Base-by-base conservation (phyloP, 2,888 invertebrate species). In the Cyclophora punctaria region DNA sequence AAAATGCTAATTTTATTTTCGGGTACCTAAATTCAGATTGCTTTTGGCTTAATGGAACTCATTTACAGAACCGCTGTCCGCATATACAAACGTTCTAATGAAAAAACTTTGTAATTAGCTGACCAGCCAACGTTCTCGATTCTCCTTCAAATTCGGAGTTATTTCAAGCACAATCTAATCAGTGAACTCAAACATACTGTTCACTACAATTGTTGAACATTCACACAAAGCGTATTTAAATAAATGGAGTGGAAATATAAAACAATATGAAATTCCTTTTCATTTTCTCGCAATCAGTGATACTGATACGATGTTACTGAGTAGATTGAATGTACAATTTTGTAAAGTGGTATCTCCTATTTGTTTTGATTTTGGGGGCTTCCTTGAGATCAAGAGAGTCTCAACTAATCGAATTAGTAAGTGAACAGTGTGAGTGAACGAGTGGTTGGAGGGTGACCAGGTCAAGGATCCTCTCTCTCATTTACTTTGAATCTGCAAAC, bases 81-180 rank as follows among this genome's bases (percentile, higher is more conserved):
- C 62, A 56, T 62, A 63, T 57, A 65, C 63, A 65, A 56, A 55
- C 56, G 57, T 60, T 56, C 65, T 73, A 69, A 73, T 72, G 67
- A 72, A 71, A 71, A 73, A 73, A 72, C 70, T 73, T 73, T 65
- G 56, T 68, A 69, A 69, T 66, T 64, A 67, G 62, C 56, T 57
- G 59, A 59, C 58, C 63, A 53, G 54, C 58, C 56, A 55, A 44
- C 48, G 57, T 35, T 44, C 49, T 54, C 64, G 59, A 65, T 62
- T 53, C 65, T 55, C 56, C 56, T 55, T 57, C 52, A 55, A 59
- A 62, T 64, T 61, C 58, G 52, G 62, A 58, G 56, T 61, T 51
- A 57, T 63, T 65, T 55, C 52, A 37, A 37, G 5, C 37, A 37
- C 37, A 37, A 37, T 37, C 37, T 37, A 2, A 37, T 37, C 37